A percentile compares a stretch with the other conserved stretches of the same genome.
Evolutionary conservation across 1,140 invertebrate species (phyloP).

Genomic region (Chrysoperla carnea): DNA sequence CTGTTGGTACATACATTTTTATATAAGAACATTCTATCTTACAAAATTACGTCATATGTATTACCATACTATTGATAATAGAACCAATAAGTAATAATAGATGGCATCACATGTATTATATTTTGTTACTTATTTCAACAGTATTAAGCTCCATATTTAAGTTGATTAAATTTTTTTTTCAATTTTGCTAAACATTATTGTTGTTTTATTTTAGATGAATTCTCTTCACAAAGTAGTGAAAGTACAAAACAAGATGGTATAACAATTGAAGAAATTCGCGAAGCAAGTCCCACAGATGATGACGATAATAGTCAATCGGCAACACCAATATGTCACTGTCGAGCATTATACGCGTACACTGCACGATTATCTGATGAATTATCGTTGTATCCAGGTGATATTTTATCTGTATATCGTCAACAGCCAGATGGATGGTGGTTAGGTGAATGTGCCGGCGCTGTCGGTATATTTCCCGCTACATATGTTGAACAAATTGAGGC

Average conservation of each 20-base stretch:
- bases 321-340: conserved; percentile 43
- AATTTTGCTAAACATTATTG: no score
- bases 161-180: no score
- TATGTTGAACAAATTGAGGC: conserved; percentile 49
- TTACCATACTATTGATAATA: no score
- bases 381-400: conserved; percentile 63
- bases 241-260: conserved; percentile 21
- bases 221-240: conserved; percentile 44
- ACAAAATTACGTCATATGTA: no score
- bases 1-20: no score
- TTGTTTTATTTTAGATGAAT: conserved; percentile 38
- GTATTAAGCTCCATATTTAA: no score
- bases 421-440: conserved; percentile 93
- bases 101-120: no score
- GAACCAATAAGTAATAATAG: no score
- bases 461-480: conserved; percentile 84
- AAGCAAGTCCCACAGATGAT: conserved; percentile 15
- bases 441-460: conserved; percentile 64
- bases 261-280: conserved; percentile 10
- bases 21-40: no score
- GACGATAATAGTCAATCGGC: conserved; percentile 6
- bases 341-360: conserved; percentile 72
- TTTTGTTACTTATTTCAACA: no score
- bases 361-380: conserved; percentile 80
- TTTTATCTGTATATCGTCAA: conserved; percentile 77